These are phyloP conservation scores for Charina bottae DNA, from an alignment of 2,113 vertebrate species.

Conservation along the genomic window DNA sequence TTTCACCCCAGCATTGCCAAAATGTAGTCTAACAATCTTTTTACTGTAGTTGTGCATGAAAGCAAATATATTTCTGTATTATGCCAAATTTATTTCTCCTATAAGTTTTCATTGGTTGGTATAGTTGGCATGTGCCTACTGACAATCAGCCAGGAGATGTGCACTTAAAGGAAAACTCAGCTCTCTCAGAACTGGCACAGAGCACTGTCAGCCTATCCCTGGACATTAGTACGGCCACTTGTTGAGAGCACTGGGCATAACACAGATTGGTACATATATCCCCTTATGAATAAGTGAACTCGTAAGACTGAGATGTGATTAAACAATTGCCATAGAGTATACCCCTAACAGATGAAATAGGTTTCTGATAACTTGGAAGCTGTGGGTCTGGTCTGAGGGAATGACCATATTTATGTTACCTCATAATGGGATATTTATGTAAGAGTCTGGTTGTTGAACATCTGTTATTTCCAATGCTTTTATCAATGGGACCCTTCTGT, in stretches of 20 bases:
- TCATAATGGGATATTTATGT: not conserved
- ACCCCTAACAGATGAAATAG: constrained; percentile 1
- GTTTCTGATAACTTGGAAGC: not conserved
- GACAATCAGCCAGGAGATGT: constrained; percentile 78
- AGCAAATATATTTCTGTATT: constrained; percentile 75
- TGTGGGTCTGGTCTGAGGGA: not conserved
- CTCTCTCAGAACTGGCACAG: constrained; percentile 65
- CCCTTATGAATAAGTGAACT: constrained; percentile 41
- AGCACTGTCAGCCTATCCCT: constrained; percentile 49
- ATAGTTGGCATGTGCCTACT: constrained; percentile 71
- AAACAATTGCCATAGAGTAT: not conserved
- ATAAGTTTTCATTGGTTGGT: constrained; percentile 80
- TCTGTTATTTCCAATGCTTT: not conserved
- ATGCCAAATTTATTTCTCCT: constrained; percentile 82
- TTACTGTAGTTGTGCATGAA: constrained; percentile 74
- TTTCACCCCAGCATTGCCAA: constrained; percentile 41
- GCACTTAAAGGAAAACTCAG: constrained; percentile 68
- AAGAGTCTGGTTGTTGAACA: constrained; percentile 7
- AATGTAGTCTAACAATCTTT: constrained; percentile 68
- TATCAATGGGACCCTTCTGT: not conserved
- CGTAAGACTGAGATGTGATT: constrained; percentile 30
- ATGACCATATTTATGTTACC: not conserved
- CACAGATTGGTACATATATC: constrained; percentile 30
- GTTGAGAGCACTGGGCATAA: constrained; percentile 51
- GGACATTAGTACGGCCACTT: constrained; percentile 55